These are phyloP conservation scores for Phainopepla nitens DNA, from an alignment of 2,113 vertebrate species.

Conservation along the genomic window DNA sequence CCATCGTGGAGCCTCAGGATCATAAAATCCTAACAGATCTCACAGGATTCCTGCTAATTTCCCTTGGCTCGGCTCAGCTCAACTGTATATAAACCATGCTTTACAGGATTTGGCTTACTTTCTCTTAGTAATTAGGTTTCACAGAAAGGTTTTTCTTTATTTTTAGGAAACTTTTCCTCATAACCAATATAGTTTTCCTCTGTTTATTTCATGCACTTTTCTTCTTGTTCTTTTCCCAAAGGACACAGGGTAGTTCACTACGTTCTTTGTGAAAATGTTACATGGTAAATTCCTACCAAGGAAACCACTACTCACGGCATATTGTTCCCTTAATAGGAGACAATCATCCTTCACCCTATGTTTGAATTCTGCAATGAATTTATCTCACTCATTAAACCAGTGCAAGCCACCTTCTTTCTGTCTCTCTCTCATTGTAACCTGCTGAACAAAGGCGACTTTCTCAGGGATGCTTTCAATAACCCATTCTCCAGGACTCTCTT, in stretches of 20 bases:
- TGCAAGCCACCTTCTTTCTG: not conserved
- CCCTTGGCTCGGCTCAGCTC: not conserved
- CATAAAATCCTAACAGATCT: slow-evolving; percentile 10
- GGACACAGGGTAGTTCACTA: not conserved
- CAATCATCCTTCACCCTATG: not conserved
- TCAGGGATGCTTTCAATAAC: not conserved
- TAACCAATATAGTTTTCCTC: not conserved
- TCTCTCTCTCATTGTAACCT: not conserved
- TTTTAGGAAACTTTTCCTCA: not conserved
- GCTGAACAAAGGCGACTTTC: not conserved
- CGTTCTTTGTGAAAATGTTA: not conserved
- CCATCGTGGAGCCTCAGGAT: not conserved
- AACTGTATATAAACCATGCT: not conserved
- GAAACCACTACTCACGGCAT: not conserved
- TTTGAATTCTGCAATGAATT: not conserved
- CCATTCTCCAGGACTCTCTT: not conserved
- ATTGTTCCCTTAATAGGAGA: not conserved
- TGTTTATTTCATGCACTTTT: not conserved
- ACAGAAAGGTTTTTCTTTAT: not conserved
- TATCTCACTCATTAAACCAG: not conserved
- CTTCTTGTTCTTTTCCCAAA: not conserved
- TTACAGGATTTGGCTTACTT: slow-evolving; percentile 8
- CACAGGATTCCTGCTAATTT: slow-evolving; percentile 12
- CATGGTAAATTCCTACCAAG: not conserved
- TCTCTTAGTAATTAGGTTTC: not conserved